A percentile compares a stretch with the other conserved stretches of the same genome.
phyloP scores from a whole-genome alignment of 2,797 vertebrate species.

The Onychomys torridus region DNA sequence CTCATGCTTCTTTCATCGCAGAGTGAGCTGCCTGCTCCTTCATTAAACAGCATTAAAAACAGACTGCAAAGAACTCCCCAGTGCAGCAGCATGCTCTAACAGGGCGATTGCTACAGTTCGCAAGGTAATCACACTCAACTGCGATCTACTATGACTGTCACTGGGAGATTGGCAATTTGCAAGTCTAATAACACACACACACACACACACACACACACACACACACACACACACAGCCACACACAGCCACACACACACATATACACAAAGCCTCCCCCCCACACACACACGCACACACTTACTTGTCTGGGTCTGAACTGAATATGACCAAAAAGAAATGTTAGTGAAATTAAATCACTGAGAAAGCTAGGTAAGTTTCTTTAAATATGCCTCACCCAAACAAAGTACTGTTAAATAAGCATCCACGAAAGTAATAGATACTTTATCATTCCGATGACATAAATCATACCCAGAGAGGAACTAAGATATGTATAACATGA shows the following conservation, averaged over 20 bases:
- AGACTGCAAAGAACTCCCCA: conserved; percentile 86
- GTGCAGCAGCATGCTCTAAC: conserved; percentile 86
- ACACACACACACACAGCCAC: not conserved
- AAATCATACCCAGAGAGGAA: not conserved
- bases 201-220: conserved; percentile 23
- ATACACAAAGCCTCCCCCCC: too few species aligned
- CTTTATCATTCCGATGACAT: conserved; percentile 15
- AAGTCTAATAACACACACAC: conserved; percentile 80
- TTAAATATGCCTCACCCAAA: conserved; percentile 49
- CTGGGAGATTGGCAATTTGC: conserved; percentile 82
- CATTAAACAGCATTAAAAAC: conserved; percentile 89
- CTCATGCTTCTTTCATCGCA: conserved; percentile 84
- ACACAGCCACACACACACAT: not conserved
- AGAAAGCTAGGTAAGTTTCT: conserved; percentile 71
- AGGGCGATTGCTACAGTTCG: conserved; percentile 83
- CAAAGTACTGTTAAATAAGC: not conserved
- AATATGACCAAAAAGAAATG: conserved; percentile 72
- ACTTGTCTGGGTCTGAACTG: conserved; percentile 75
- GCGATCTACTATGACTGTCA: conserved; percentile 84
- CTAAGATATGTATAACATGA: not conserved
- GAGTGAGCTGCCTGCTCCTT: conserved; percentile 87
- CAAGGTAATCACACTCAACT: conserved; percentile 86
- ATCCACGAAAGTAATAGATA: not conserved
- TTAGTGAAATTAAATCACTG: conserved; percentile 75
- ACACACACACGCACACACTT: not conserved